A percentile compares a stretch with the other conserved stretches of the same genome.
phyloP scores from a whole-genome alignment of 2,113 vertebrate species.

The Phrynocephalus versicolor region DNA sequence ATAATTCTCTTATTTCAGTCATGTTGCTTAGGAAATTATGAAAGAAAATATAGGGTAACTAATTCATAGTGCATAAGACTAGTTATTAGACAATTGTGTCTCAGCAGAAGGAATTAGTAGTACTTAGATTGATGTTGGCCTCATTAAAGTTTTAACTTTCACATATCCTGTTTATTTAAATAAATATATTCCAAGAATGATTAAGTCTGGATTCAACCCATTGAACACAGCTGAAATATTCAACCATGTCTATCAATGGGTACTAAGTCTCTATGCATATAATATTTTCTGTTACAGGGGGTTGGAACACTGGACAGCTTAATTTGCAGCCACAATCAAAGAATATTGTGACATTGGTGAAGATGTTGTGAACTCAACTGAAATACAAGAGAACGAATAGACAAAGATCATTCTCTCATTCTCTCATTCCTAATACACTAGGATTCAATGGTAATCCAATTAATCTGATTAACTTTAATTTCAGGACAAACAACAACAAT shows the following conservation, averaged over 20 bases:
- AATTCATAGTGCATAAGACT: not conserved
- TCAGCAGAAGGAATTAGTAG: not conserved
- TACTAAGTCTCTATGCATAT: too few relatives aligned
- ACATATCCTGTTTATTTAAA: too few relatives aligned
- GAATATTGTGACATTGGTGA: not conserved
- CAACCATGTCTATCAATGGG: not conserved
- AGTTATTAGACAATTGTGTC: not conserved
- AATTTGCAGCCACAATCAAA: not conserved
- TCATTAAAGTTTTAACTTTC: too few relatives aligned
- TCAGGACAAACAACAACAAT: not conserved
- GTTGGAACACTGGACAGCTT: too few relatives aligned
- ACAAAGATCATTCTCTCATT: too few relatives aligned
- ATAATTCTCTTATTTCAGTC: too few relatives aligned
- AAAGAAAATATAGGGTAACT: not conserved
- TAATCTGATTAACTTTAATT: not conserved
- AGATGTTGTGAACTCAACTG: not conserved
- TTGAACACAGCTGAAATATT: not conserved
- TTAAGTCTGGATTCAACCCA: not conserved
- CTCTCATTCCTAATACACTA: not conserved
- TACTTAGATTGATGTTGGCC: too few relatives aligned
- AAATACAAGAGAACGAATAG: not conserved
- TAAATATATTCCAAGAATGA: too few relatives aligned
- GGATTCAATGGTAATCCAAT: not conserved
- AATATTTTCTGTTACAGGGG: too few relatives aligned
- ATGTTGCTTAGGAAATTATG: too few relatives aligned